Percentiles rank a stretch among this genome's conserved stretches.
These are phyloP conservation scores for Anser brachyrhynchus DNA, from an alignment of 2,113 vertebrate genomes.

Conservation along the genomic window DNA sequence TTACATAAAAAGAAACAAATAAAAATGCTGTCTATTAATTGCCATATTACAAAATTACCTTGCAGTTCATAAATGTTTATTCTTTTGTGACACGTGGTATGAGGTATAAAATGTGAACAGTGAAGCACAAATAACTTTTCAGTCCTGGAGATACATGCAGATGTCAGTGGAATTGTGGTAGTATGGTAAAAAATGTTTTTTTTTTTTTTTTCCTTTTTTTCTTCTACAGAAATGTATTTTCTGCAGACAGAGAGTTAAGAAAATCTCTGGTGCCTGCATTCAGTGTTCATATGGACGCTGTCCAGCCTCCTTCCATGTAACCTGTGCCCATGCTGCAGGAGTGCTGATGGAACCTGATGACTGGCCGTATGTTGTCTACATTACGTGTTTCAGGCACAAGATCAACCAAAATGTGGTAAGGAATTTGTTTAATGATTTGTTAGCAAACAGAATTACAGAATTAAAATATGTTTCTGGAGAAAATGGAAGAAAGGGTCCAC, in stretches of 20 bases:
- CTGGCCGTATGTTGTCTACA: conserved; percentile 93
- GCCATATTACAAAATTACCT: neutral
- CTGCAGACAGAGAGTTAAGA: conserved; percentile 88
- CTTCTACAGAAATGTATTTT: conserved; percentile 90
- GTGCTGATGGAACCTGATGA: conserved; percentile 92
- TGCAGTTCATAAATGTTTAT: neutral
- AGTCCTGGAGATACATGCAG: neutral
- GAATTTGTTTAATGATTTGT: neutral
- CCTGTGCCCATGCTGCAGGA: conserved; percentile 93
- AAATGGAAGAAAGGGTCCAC: neutral
- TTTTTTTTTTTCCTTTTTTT: conserved; percentile 55
- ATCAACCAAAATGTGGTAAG: conserved; percentile 86
- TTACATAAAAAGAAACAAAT: neutral
- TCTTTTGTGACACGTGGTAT: neutral
- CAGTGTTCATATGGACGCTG: conserved; percentile 94
- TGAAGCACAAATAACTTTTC: neutral
- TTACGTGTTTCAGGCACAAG: conserved; percentile 94
- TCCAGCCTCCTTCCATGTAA: conserved; percentile 94
- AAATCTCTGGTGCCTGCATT: conserved; percentile 89
- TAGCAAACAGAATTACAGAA: neutral
- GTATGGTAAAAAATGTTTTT: neutral
- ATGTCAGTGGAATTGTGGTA: neutral
- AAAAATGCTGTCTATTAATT: neutral
- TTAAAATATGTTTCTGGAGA: neutral
- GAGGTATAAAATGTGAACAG: neutral